Percentiles rank a stretch among this genome's conserved stretches.
phyloP scores from a whole-genome alignment of 2,113 vertebrate species.

The Platichthys flesus region DNA sequence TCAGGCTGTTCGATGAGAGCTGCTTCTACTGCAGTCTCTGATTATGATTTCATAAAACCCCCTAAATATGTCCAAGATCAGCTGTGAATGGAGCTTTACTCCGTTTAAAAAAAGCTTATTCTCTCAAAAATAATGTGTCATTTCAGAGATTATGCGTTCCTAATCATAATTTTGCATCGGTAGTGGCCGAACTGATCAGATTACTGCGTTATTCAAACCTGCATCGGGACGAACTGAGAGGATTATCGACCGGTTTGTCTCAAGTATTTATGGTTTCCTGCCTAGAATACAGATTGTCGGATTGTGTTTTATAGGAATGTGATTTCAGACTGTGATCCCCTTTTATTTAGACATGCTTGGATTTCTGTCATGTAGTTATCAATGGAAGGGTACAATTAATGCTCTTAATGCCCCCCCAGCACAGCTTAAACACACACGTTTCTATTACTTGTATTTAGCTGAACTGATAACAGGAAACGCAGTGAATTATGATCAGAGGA shows the following conservation, averaged over 20 bases:
- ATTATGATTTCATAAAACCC: slow-evolving; percentile 41
- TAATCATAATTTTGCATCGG: slow-evolving; percentile 71
- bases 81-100: slow-evolving; percentile 57
- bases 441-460: slow-evolving; percentile 41
- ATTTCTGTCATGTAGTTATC: slow-evolving; percentile 75
- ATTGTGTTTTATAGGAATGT: slow-evolving; percentile 41
- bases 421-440: neutral
- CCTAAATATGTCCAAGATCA: slow-evolving; percentile 36
- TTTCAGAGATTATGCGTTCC: slow-evolving; percentile 46
- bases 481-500: too few species aligned
- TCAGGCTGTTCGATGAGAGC: slow-evolving; percentile 24
- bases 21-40: slow-evolving; percentile 23
- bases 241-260: slow-evolving; percentile 59
- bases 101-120: slow-evolving; percentile 50
- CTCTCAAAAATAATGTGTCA: slow-evolving; percentile 53
- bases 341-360: slow-evolving; percentile 78
- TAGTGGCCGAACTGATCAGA: slow-evolving; percentile 63
- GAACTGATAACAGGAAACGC: slow-evolving; percentile 10
- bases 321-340: slow-evolving; percentile 44
- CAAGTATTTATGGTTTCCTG: slow-evolving; percentile 32
- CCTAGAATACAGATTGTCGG: slow-evolving; percentile 63
- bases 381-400: slow-evolving; percentile 69
- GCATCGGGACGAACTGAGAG: slow-evolving; percentile 53
- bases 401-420: slow-evolving; percentile 49
- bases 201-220: slow-evolving; percentile 67